A percentile compares a stretch with the other conserved stretches of the same genome.
Conservation (phyloP, 2,797 vertebrate species). For the Phrynocephalus forsythii region DNA sequence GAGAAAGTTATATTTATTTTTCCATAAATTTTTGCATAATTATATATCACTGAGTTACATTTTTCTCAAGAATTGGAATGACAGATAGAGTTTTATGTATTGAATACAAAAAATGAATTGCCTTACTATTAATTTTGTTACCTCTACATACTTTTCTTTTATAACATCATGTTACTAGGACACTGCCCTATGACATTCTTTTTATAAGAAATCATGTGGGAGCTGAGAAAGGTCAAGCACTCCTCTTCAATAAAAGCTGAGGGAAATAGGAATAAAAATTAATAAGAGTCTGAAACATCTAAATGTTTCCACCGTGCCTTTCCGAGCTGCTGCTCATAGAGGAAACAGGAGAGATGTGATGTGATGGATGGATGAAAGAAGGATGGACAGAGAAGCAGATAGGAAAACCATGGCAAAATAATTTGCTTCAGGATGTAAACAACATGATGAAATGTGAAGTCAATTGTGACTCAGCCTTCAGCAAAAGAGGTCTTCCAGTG, state of each 20-base stretch:
- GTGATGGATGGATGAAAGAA: slow-evolving; percentile 3
- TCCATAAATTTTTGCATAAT: too few relatives aligned
- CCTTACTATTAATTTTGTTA: slow-evolving; percentile 16
- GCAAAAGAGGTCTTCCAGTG: neutral
- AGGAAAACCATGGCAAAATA: neutral
- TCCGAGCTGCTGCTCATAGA: slow-evolving; percentile 46
- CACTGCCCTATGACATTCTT: slow-evolving; percentile 44
- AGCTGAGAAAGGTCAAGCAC: slow-evolving; percentile 59
- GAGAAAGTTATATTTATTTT: too few relatives aligned
- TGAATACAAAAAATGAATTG: neutral
- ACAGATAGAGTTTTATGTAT: neutral
- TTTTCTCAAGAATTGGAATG: too few relatives aligned
- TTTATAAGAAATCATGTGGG: slow-evolving; percentile 63
- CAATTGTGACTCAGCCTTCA: neutral
- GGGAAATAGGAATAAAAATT: slow-evolving; percentile 60
- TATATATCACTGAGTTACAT: too few relatives aligned
- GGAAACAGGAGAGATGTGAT: slow-evolving; percentile 17
- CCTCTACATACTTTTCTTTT: slow-evolving; percentile 52
- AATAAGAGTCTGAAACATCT: slow-evolving; percentile 47
- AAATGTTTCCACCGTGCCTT: slow-evolving; percentile 45
- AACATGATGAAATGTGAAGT: slow-evolving; percentile 34
- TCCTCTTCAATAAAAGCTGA: slow-evolving; percentile 61
- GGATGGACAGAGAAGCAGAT: neutral
- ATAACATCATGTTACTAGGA: slow-evolving; percentile 63
- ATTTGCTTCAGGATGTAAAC: slow-evolving; percentile 45